Evolutionary conservation across 2,113 vertebrate species (phyloP).

Genomic region (Malurus elegans): DNA sequence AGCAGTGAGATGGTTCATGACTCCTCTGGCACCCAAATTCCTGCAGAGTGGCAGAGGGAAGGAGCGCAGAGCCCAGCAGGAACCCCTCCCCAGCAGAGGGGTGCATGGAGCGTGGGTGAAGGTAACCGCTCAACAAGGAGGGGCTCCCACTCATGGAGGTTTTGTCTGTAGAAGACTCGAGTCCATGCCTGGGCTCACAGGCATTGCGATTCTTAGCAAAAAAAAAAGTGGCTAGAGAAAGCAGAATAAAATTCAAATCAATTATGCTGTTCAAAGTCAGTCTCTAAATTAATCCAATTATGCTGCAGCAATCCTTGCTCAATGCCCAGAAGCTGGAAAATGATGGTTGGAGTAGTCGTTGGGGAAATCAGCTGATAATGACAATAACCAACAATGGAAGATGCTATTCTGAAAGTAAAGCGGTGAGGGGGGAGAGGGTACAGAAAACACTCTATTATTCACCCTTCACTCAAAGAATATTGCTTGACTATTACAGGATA

Average conservation of each 20-base stretch:
- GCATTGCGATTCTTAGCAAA: not conserved
- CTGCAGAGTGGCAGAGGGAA: not conserved
- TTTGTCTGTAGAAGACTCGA: not conserved
- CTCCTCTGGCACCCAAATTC: not conserved
- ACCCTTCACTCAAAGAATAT: not conserved
- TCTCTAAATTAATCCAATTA: slow-evolving; percentile 46
- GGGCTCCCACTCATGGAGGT: not conserved
- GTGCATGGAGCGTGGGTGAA: not conserved
- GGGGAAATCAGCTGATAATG: slow-evolving; percentile 32
- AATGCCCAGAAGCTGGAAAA: slow-evolving; percentile 37
- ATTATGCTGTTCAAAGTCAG: slow-evolving; percentile 41
- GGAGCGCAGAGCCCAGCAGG: rapidly evolving
- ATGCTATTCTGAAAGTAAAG: slow-evolving; percentile 7
- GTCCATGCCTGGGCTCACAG: not conserved
- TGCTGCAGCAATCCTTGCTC: slow-evolving; percentile 13
- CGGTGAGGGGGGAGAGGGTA: not conserved
- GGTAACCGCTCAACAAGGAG: not conserved
- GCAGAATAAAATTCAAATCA: slow-evolving; percentile 37
- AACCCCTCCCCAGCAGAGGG: not conserved
- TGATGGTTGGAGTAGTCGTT: slow-evolving; percentile 2
- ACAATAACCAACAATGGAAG: slow-evolving; percentile 24
- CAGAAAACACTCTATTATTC: slow-evolving; percentile 7
- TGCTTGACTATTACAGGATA: slow-evolving; percentile 13
- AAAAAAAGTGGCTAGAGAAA: not conserved
- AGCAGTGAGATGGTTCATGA: rapidly evolving